Evolutionary conservation across 23 tunicate genomes (phyloP).

Genomic region (Trididemnum clinides): DNA sequence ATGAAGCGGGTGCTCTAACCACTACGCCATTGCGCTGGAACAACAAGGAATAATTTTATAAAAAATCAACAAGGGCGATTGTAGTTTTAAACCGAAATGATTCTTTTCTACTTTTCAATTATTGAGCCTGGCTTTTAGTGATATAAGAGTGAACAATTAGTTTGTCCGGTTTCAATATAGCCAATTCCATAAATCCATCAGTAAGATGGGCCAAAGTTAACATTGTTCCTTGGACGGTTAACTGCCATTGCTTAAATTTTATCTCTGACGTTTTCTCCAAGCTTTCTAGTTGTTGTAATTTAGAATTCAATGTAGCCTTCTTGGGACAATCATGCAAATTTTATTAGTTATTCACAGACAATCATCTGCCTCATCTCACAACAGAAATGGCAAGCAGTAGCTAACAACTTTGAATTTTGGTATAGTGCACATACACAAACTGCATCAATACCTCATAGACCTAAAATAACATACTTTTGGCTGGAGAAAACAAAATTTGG

Average conservation of each 20-base stretch:
- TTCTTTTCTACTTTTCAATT: constrained; percentile 12
- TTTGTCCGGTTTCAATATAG: constrained; percentile 1
- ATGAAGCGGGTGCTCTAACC: too few relatives aligned
- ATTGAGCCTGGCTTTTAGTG: constrained; percentile 30
- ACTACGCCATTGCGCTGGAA: too few relatives aligned
- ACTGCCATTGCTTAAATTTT: constrained; percentile 26
- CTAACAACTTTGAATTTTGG: constrained; percentile 18
- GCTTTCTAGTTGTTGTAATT: neutral
- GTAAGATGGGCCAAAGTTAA: too few relatives aligned
- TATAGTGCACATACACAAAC: constrained; percentile 27
- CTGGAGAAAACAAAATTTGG: neutral
- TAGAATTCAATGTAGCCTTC: neutral
- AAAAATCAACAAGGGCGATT: constrained; percentile 33
- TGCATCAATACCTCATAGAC: constrained; percentile 33
- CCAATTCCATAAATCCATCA: constrained; percentile 1
- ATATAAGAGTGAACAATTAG: constrained; percentile 28
- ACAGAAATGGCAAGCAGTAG: neutral
- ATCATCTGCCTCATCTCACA: constrained; percentile 16
- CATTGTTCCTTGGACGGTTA: constrained; percentile 9
- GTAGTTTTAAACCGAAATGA: neutral
- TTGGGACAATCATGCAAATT: constrained; percentile 35
- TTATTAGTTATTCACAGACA: constrained; percentile 9
- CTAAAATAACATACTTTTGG: constrained; percentile 20
- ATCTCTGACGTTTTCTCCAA: neutral
- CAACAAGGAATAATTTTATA: constrained; percentile 17